Percentiles rank a stretch among this genome's conserved stretches.
phyloP scores from a whole-genome alignment of 2,113 vertebrate species.

The Oriolus oriolus region DNA sequence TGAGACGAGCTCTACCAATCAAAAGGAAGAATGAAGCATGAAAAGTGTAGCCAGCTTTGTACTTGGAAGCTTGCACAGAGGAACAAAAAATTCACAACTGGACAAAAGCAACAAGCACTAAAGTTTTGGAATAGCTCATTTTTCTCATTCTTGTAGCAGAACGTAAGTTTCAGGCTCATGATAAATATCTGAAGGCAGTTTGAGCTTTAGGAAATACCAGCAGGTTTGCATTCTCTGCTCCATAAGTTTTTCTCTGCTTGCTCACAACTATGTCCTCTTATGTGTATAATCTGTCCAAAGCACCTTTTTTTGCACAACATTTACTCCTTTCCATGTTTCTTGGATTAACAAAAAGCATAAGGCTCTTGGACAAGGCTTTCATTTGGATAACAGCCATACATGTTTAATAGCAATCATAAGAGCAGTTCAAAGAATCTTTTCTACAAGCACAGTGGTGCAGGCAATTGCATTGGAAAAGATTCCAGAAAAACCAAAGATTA shows the following conservation, averaged over 20 bases:
- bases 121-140: background rate
- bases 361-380: background rate
- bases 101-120: background rate
- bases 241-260: background rate
- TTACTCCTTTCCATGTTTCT: background rate
- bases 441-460: background rate
- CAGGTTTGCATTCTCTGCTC: background rate
- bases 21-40: background rate
- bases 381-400: background rate
- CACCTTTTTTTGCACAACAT: background rate
- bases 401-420: background rate
- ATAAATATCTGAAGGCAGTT: background rate
- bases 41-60: background rate
- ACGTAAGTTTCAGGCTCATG: background rate
- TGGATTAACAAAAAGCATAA: constrained; percentile 20
- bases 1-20: background rate
- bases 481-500: background rate
- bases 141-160: background rate
- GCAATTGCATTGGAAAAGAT: background rate
- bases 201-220: background rate
- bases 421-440: background rate
- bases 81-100: background rate
- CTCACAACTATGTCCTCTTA: background rate
- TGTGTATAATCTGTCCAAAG: background rate
- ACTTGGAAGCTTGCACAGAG: background rate